Conservation (phyloP, 2,888 invertebrate genomes). For the Invenusta paracnida region DNA sequence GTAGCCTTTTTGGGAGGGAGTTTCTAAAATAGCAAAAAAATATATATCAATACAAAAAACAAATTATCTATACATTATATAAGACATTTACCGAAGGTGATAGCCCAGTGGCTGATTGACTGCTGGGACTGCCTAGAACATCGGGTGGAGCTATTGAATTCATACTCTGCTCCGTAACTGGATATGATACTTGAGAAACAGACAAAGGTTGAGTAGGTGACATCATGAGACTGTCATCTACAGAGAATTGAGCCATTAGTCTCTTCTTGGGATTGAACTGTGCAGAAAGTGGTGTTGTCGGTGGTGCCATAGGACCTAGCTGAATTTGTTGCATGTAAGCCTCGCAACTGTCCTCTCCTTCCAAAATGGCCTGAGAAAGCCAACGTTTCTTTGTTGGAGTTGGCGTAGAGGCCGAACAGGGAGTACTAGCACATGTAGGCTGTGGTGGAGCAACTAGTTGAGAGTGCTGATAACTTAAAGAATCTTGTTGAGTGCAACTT, state of each 20-base stretch:
- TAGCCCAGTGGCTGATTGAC: not conserved
- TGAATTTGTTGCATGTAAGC: not conserved
- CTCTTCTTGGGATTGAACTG: not conserved
- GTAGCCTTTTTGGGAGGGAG: slow-evolving; percentile 2
- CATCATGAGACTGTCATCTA: slow-evolving; percentile 21
- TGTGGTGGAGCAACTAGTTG: too few relatives aligned
- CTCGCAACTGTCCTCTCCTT: not conserved
- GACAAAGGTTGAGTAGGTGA: not conserved
- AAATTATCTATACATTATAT: not conserved
- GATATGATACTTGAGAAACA: not conserved
- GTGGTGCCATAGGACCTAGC: not conserved
- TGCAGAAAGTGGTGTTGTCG: not conserved
- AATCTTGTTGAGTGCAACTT: not conserved
- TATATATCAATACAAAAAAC: not conserved
- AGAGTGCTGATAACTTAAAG: too few relatives aligned
- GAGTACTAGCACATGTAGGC: not conserved
- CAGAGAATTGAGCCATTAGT: slow-evolving; percentile 7
- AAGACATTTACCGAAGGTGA: not conserved
- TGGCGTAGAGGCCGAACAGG: not conserved
- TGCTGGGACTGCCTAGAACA: not conserved
- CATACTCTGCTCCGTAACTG: not conserved
- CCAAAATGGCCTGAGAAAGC: slow-evolving; percentile 16
- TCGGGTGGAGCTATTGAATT: not conserved
- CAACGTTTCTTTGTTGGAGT: slow-evolving; percentile 35
- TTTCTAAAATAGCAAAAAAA: not conserved